Conservation (phyloP, 2,888 invertebrate species). For the Sphaerophoria rueppellii region DNA sequence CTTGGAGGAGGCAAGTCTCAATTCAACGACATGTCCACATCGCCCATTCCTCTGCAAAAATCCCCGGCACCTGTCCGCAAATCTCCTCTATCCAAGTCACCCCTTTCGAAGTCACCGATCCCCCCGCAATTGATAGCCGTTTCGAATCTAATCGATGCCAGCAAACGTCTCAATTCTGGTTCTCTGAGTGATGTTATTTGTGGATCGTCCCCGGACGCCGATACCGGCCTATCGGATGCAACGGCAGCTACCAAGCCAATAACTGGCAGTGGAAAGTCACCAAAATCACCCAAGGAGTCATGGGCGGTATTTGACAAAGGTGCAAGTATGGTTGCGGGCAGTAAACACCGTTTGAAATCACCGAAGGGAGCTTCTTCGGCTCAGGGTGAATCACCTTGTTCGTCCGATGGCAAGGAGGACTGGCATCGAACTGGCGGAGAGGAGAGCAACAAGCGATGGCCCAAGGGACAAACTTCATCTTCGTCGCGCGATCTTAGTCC, state of each 20-base stretch:
- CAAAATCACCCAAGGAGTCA: slow-evolving; percentile 81
- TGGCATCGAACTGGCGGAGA: slow-evolving; percentile 80
- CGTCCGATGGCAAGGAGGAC: slow-evolving; percentile 88
- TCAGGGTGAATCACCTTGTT: slow-evolving; percentile 88
- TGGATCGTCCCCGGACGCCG: slow-evolving; percentile 86
- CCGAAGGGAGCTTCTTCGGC: slow-evolving; percentile 43
- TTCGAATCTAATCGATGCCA: slow-evolving; percentile 81
- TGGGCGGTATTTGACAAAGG: slow-evolving; percentile 85
- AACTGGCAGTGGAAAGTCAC: slow-evolving; percentile 50
- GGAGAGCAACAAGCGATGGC: slow-evolving; percentile 82
- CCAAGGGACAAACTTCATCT: slow-evolving; percentile 86
- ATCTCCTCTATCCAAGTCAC: slow-evolving; percentile 76
- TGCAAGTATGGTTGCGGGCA: slow-evolving; percentile 37
- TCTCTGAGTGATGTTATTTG: slow-evolving; percentile 86
- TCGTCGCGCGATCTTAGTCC: slow-evolving; percentile 90
- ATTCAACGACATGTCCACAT: slow-evolving; percentile 82
- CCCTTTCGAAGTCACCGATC: slow-evolving; percentile 80
- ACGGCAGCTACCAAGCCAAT: slow-evolving; percentile 54
- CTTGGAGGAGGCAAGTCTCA: slow-evolving; percentile 75
- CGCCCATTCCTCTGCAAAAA: slow-evolving; percentile 81
- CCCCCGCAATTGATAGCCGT: slow-evolving; percentile 82
- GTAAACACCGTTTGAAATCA: slow-evolving; percentile 70
- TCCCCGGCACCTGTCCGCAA: slow-evolving; percentile 77
- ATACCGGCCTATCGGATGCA: slow-evolving; percentile 72
- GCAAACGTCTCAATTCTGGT: slow-evolving; percentile 83